Percentiles rank a stretch among this genome's conserved stretches.
Evolutionary conservation across 2,113 vertebrate genomes (phyloP).

Genomic region (Ailurus styani): DNA sequence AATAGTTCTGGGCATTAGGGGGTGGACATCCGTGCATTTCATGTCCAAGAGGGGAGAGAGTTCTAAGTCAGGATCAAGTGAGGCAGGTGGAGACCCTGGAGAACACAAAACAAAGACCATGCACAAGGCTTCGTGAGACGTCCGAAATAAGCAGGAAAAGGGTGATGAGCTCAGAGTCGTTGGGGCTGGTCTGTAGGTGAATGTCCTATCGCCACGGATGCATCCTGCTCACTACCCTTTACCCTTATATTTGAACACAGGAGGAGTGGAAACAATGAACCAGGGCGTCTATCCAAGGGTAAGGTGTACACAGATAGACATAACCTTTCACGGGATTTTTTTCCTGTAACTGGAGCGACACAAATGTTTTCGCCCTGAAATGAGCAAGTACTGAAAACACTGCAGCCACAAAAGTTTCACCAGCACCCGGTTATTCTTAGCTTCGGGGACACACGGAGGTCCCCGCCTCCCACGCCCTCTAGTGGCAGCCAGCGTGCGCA

Average conservation of each 20-base stretch:
- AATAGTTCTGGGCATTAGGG: background rate
- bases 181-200: background rate
- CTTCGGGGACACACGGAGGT: fast-evolving
- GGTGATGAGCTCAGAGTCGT: background rate
- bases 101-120: background rate
- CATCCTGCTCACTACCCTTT: background rate
- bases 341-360: background rate
- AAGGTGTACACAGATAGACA: background rate
- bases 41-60: background rate
- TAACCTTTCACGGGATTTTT: background rate
- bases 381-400: fast-evolving
- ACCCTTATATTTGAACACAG: background rate
- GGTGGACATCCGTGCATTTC: background rate
- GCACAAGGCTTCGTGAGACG: background rate
- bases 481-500: background rate
- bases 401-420: fast-evolving
- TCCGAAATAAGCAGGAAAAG: background rate
- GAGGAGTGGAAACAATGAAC: background rate
- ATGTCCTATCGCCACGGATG: background rate
- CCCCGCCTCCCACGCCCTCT: background rate
- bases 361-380: background rate
- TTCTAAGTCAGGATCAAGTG: background rate
- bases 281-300: background rate
- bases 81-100: background rate
- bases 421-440: background rate